phyloP scores from a whole-genome alignment of 2,113 vertebrate species.

The Engraulis encrasicolus region DNA sequence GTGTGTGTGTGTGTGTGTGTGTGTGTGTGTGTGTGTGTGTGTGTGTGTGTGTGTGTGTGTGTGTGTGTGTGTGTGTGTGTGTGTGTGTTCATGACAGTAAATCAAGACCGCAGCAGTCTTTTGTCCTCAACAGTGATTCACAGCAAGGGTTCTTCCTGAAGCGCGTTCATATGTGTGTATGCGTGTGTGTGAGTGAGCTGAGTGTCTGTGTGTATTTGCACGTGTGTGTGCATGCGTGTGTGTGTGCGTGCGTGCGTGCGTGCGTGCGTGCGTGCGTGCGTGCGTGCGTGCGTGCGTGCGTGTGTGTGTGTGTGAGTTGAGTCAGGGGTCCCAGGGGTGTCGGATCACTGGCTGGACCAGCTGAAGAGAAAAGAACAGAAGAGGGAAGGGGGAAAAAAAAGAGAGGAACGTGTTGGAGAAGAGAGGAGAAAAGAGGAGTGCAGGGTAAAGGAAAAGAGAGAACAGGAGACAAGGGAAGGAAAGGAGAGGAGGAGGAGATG shows the following conservation, averaged over 20 bases:
- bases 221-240: neutral
- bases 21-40: slow-evolving; percentile 38
- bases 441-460: too few species aligned
- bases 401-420: too few species aligned
- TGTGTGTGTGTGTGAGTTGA: neutral
- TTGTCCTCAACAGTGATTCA: neutral
- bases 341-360: neutral
- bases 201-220: too few species aligned
- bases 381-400: too few species aligned
- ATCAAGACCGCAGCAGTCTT: neutral
- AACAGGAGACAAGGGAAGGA: too few species aligned
- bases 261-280: too few species aligned
- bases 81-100: slow-evolving; percentile 11
- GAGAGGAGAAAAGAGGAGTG: too few species aligned
- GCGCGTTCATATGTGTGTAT: neutral
- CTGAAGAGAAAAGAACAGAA: too few species aligned
- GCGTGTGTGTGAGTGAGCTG: neutral
- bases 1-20: slow-evolving; percentile 23
- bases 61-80: neutral
- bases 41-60: slow-evolving; percentile 30
- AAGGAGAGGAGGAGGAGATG: too few species aligned
- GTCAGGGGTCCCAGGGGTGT: slow-evolving; percentile 1
- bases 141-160: neutral
- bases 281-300: neutral
- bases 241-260: neutral